A percentile compares a stretch with the other conserved stretches of the same genome.
These are phyloP conservation scores for Aproaerema taeniolella DNA, from an alignment of 2,888 invertebrate species.

Conservation along the genomic window DNA sequence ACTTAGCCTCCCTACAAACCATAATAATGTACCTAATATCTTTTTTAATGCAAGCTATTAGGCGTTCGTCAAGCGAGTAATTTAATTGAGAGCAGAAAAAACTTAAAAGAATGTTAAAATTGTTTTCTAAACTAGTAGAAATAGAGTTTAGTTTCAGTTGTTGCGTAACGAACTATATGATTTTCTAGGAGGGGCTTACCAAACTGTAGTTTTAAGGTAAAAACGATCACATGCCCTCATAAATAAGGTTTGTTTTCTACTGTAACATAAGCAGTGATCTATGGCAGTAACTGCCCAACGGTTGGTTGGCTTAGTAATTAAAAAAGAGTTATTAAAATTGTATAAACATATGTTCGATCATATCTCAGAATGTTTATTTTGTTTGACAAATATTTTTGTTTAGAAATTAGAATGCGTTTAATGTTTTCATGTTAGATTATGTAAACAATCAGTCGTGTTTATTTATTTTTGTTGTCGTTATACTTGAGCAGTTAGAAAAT, in stretches of 20 bases:
- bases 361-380: conserved; percentile 22
- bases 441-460: too few relatives aligned
- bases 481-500: too few relatives aligned
- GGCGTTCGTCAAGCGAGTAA: conserved; percentile 24
- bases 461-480: too few relatives aligned
- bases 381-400: conserved; percentile 27
- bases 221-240: too few relatives aligned
- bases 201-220: too few relatives aligned
- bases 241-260: conserved; percentile 18
- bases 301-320: conserved; percentile 26
- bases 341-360: conserved; percentile 20
- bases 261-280: conserved; percentile 18
- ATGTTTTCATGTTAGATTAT: too few relatives aligned
- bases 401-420: too few relatives aligned
- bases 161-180: conserved; percentile 19
- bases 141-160: neutral
- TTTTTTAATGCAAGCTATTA: too few relatives aligned
- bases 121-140: neutral
- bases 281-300: conserved; percentile 26
- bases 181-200: conserved; percentile 15
- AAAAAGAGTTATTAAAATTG: conserved; percentile 16
- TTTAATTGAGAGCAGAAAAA: conserved; percentile 21
- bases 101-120: conserved; percentile 6
- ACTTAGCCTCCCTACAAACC: neutral
- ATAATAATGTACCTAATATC: conserved; percentile 1